Evolutionary conservation across 1,140 invertebrate genomes (phyloP).

Genomic region (Drosophila chauvacae): DNA sequence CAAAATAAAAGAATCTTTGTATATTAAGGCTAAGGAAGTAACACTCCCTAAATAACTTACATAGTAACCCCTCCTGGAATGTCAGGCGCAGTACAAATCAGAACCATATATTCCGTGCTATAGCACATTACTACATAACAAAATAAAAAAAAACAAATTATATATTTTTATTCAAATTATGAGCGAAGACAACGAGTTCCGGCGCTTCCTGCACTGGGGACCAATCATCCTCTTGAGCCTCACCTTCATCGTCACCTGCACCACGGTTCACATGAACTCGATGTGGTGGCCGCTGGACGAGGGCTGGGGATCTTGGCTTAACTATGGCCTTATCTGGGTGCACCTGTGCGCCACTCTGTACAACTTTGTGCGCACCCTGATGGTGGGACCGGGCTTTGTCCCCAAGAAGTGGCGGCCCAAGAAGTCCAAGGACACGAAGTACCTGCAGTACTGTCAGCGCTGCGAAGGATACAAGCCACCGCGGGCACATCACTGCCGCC

Average conservation of each 20-base stretch:
- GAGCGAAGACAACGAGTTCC: constrained; percentile 4
- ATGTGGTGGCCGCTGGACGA: constrained; percentile 38
- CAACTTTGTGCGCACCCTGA: constrained; percentile 35
- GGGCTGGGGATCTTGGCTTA: background rate
- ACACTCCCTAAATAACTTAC: accelerated
- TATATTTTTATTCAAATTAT: background rate
- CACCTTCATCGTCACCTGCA: background rate
- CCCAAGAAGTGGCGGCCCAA: constrained; percentile 38
- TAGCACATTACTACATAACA: background rate
- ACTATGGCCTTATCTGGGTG: constrained; percentile 31
- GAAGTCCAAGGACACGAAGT: constrained; percentile 1
- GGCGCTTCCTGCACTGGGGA: constrained; percentile 59
- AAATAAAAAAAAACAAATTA: background rate
- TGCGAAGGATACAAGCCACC: constrained; percentile 97
- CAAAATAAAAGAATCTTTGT: background rate
- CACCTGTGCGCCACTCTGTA: constrained; percentile 21
- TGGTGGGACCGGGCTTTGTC: constrained; percentile 49
- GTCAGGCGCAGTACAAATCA: background rate
- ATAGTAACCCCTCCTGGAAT: background rate
- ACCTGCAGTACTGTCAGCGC: constrained; percentile 93
- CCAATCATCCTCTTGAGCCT: constrained; percentile 15
- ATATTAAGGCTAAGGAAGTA: background rate
- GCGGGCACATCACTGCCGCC: constrained; percentile 97
- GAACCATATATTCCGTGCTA: background rate
- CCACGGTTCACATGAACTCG: constrained; percentile 31